phyloP scores from a whole-genome alignment of 2,888 invertebrate genomes.

The Thera britannica region DNA sequence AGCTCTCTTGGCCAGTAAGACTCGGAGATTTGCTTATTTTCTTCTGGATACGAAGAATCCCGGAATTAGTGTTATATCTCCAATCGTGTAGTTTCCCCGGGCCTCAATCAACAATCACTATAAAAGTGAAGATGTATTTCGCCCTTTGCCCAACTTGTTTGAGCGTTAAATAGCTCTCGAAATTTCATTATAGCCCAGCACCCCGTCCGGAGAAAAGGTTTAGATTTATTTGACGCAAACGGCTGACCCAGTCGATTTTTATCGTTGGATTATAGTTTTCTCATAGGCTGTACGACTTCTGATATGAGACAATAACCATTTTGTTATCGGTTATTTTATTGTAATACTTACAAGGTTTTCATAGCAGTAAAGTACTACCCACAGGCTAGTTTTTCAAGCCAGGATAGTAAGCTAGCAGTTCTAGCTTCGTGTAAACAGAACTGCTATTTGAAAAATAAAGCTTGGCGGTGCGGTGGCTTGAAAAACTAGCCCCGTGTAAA shows the following conservation, averaged over 20 bases:
- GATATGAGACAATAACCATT: constrained; percentile 10
- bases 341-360: constrained; percentile 9
- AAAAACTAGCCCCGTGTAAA: too few relatives aligned
- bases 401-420: too few relatives aligned
- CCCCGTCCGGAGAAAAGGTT: constrained; percentile 44
- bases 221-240: constrained; percentile 52
- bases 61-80: constrained; percentile 21
- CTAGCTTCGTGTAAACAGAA: too few relatives aligned
- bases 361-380: neutral
- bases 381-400: too few relatives aligned
- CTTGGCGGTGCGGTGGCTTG: too few relatives aligned
- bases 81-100: constrained; percentile 27
- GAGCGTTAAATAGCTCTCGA: constrained; percentile 52
- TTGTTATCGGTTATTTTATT: constrained; percentile 17
- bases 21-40: neutral
- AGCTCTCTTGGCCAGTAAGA: neutral
- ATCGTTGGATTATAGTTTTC: constrained; percentile 30
- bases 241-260: constrained; percentile 40
- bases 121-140: constrained; percentile 41
- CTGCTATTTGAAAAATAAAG: too few relatives aligned
- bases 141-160: constrained; percentile 44
- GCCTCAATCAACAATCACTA: constrained; percentile 36
- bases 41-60: constrained; percentile 11
- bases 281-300: constrained; percentile 7
- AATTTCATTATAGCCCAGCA: constrained; percentile 49